Conservation (phyloP, 2,797 vertebrate genomes). For the Rallus crepitans region DNA sequence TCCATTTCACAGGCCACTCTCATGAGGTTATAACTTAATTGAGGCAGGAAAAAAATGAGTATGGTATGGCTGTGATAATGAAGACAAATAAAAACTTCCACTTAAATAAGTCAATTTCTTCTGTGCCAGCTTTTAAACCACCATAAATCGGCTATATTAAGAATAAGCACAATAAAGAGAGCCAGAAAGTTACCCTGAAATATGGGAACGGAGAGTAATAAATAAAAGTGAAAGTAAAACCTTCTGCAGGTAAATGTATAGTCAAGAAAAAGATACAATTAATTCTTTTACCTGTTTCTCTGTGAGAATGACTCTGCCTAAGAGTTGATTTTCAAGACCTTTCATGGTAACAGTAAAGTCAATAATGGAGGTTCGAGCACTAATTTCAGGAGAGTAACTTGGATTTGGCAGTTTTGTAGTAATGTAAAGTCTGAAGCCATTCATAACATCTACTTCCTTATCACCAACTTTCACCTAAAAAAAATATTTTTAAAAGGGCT, state of each 20-base stretch:
- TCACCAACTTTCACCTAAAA: conserved; percentile 93
- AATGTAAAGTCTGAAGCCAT: conserved; percentile 91
- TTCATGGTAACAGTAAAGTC: conserved; percentile 97
- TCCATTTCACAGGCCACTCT: not conserved
- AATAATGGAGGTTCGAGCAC: conserved; percentile 93
- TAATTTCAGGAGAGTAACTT: conserved; percentile 93
- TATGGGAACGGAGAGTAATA: not conserved
- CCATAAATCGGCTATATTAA: not conserved
- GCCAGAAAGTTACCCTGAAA: not conserved
- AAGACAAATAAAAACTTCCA: not conserved
- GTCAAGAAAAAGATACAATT: not conserved
- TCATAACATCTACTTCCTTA: conserved; percentile 95
- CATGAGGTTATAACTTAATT: not conserved
- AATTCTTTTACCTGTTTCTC: conserved; percentile 90
- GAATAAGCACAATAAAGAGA: not conserved
- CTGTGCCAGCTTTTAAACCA: not conserved
- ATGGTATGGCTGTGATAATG: not conserved
- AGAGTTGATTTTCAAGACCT: conserved; percentile 94
- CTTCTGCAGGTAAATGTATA: not conserved
- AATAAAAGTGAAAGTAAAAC: not conserved
- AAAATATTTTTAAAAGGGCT: not conserved
- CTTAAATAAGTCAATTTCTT: not conserved
- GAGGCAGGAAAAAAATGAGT: not conserved
- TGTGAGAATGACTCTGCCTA: conserved; percentile 93
- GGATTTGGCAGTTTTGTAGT: conserved; percentile 96